A percentile compares a stretch with the other conserved stretches of the same genome.
Conservation (phyloP, 2,113 vertebrate species). For the Lonchura striata region DNA sequence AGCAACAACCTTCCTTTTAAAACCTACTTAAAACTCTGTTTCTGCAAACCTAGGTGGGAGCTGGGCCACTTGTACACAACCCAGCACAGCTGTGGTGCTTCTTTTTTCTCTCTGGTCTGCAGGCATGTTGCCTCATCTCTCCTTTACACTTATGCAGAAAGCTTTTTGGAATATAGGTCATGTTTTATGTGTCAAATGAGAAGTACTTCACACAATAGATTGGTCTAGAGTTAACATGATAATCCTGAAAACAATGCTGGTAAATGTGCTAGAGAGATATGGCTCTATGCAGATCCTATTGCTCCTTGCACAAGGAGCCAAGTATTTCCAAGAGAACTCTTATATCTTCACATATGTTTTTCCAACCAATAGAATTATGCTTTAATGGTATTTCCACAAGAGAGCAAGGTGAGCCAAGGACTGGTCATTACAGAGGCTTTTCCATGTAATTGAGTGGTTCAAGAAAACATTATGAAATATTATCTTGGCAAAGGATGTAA, state of each 20-base stretch:
- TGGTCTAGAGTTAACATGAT: not conserved
- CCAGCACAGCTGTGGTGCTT: not conserved
- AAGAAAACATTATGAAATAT: not conserved
- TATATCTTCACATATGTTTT: not conserved
- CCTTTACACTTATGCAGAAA: not conserved
- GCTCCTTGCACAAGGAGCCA: not conserved
- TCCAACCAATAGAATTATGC: not conserved
- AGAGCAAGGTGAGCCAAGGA: slow-evolving; percentile 34
- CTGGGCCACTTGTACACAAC: not conserved
- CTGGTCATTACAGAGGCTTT: not conserved
- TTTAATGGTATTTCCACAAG: slow-evolving; percentile 35
- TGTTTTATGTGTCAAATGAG: not conserved
- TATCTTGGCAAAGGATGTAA: slow-evolving; percentile 35
- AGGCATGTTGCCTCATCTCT: not conserved
- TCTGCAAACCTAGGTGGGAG: not conserved
- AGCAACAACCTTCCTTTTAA: not conserved
- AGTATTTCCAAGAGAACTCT: not conserved
- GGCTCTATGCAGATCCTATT: not conserved
- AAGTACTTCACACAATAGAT: not conserved
- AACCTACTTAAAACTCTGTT: not conserved
- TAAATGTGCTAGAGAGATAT: not conserved
- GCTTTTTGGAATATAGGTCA: not conserved
- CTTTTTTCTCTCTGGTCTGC: not conserved
- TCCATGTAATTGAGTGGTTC: slow-evolving; percentile 17
- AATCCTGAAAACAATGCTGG: not conserved